Percentiles rank a stretch among this genome's conserved stretches.
Conservation (phyloP, 1,140 invertebrate species). For the Subanguina moxae region DNA sequence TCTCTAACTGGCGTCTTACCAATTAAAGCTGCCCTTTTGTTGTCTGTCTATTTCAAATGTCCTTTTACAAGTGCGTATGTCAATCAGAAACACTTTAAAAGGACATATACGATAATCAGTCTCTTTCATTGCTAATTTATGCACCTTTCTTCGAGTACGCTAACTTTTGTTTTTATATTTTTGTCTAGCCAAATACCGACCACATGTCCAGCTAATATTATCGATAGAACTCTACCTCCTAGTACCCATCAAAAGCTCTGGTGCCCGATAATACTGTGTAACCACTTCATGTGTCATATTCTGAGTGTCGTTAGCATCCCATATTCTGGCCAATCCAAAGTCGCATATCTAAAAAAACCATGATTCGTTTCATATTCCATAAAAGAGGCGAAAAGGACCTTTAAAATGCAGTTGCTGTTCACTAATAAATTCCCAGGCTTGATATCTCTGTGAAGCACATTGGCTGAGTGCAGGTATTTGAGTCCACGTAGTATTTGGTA, state of each 20-base stretch:
- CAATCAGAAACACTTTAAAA: no score
- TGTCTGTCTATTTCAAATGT: no score
- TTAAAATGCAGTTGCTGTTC: conserved; percentile 31
- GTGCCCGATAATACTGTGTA: conserved; percentile 62
- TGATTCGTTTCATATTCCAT: no score
- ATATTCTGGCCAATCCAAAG: conserved; percentile 85
- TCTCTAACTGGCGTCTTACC: no score
- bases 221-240: conserved; percentile 30
- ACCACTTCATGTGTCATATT: conserved; percentile 92
- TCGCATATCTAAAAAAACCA: conserved; percentile 81
- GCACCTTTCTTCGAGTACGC: not conserved
- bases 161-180: not conserved
- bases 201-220: not conserved
- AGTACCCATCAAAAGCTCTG: conserved; percentile 64
- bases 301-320: conserved; percentile 80
- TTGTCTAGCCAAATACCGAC: not conserved
- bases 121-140: not conserved
- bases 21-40: no score
- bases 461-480: conserved; percentile 94
- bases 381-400: no score
- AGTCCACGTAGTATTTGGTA: conserved; percentile 98
- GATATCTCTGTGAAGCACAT: conserved; percentile 94
- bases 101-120: no score
- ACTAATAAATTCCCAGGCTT: conserved; percentile 64
- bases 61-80: no score